Percentiles rank a stretch among this genome's conserved stretches.
These are phyloP conservation scores for Apamea sordens DNA, from an alignment of 2,888 invertebrate species.

Conservation along the genomic window DNA sequence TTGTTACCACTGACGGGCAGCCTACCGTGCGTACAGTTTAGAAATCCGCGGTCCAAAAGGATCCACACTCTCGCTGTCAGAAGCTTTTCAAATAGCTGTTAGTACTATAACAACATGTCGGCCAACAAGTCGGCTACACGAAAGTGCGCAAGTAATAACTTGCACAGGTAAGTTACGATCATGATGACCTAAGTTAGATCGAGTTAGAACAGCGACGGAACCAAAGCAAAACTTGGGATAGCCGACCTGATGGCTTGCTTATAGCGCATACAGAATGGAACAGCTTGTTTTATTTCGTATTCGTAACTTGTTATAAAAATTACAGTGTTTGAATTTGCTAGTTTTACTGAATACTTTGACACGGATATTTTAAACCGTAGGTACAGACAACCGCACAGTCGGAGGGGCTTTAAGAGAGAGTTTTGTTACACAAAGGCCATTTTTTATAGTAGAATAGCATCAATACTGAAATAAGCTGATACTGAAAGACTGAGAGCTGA, in stretches of 20 bases:
- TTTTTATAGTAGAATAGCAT: not conserved
- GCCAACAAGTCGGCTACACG: slow-evolving; percentile 23
- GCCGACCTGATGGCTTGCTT: slow-evolving; percentile 55
- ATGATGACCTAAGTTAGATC: slow-evolving; percentile 71
- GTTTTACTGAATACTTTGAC: not conserved
- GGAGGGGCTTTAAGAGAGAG: not conserved
- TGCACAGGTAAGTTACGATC: slow-evolving; percentile 62
- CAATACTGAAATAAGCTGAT: not conserved
- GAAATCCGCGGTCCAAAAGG: not conserved
- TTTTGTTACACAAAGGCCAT: not conserved
- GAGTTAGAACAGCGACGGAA: slow-evolving; percentile 63
- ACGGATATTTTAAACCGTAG: not conserved
- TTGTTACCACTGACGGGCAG: not conserved
- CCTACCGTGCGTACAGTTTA: not conserved
- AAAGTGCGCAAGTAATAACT: slow-evolving; percentile 58
- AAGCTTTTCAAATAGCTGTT: not conserved
- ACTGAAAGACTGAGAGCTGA: too few relatives aligned
- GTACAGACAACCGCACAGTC: not conserved
- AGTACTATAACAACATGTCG: slow-evolving; percentile 20
- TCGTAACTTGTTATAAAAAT: not conserved
- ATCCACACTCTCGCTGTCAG: not conserved
- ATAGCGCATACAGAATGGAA: slow-evolving; percentile 57
- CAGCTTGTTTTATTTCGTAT: slow-evolving; percentile 25
- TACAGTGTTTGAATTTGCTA: not conserved
- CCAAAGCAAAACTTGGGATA: slow-evolving; percentile 57